phyloP scores from a whole-genome alignment of 2,888 invertebrate species.

The Griposia aprilina region DNA sequence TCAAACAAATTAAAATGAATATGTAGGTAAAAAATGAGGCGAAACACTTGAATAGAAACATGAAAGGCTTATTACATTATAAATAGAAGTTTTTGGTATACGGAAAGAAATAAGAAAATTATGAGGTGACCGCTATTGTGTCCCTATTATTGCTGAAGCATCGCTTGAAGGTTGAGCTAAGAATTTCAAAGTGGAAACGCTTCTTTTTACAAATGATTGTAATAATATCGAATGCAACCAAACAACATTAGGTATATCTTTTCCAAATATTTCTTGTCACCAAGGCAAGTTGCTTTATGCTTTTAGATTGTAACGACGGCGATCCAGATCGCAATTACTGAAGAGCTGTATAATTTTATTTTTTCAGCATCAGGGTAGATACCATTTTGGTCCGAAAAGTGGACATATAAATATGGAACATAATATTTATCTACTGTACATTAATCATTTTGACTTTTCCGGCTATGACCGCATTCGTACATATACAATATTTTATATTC shows the following conservation, averaged over 20 bases:
- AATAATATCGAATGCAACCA: background rate
- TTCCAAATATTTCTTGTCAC: background rate
- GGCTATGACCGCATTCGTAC: slow-evolving; percentile 53
- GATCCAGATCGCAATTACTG: background rate
- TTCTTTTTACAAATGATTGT: background rate
- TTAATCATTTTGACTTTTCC: slow-evolving; percentile 49
- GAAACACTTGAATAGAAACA: slow-evolving; percentile 13
- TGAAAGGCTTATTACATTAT: slow-evolving; percentile 5
- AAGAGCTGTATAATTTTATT: background rate
- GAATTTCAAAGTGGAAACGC: background rate
- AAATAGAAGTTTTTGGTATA: background rate
- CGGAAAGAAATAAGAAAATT: slow-evolving; percentile 8
- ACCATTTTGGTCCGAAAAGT: background rate
- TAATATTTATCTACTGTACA: slow-evolving; percentile 22
- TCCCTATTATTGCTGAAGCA: background rate
- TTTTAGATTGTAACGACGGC: background rate
- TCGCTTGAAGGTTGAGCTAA: background rate
- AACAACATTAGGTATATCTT: background rate
- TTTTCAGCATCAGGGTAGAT: too few species aligned
- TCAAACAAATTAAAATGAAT: slow-evolving; percentile 11
- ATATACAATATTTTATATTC: slow-evolving; percentile 63
- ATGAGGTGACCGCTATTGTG: background rate
- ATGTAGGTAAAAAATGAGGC: slow-evolving; percentile 19
- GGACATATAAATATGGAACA: background rate
- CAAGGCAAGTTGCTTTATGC: background rate